These are phyloP conservation scores for Delichon dasypus DNA, from an alignment of 2,797 vertebrate genomes.

Conservation along the genomic window DNA sequence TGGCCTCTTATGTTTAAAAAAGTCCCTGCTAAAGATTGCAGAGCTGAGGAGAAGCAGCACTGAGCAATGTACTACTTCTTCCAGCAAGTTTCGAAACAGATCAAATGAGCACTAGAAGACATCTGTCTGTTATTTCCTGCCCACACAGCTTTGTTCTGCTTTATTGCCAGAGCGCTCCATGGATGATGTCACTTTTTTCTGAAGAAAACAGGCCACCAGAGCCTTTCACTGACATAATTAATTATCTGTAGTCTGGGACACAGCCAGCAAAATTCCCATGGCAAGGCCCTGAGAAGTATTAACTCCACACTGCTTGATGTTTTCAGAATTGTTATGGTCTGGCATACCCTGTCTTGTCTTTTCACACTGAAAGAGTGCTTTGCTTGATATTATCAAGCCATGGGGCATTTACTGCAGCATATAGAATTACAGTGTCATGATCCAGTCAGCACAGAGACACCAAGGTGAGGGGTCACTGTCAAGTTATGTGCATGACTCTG, in stretches of 20 bases:
- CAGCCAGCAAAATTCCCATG: slow-evolving; percentile 76
- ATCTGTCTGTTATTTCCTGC: slow-evolving; percentile 81
- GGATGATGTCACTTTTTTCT: slow-evolving; percentile 82
- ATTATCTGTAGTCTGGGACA: slow-evolving; percentile 80
- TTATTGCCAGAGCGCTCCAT: slow-evolving; percentile 76
- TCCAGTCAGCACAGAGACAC: slow-evolving; percentile 45
- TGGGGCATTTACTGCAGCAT: slow-evolving; percentile 33
- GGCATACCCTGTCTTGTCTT: slow-evolving; percentile 38
- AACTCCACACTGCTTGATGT: slow-evolving; percentile 70
- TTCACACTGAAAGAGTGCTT: slow-evolving; percentile 46
- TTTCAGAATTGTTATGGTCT: slow-evolving; percentile 52
- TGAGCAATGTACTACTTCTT: slow-evolving; percentile 49
- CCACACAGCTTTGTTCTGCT: slow-evolving; percentile 77
- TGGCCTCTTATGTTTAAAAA: slow-evolving; percentile 20
- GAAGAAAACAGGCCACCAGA: slow-evolving; percentile 79
- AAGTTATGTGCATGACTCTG: slow-evolving; percentile 33
- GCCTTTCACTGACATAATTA: slow-evolving; percentile 82
- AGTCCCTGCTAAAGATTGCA: neutral
- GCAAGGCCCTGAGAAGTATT: slow-evolving; percentile 67
- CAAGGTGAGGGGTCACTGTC: slow-evolving; percentile 36
- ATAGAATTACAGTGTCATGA: slow-evolving; percentile 42
- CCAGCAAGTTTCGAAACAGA: slow-evolving; percentile 67
- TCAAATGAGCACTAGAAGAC: slow-evolving; percentile 76
- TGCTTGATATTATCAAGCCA: slow-evolving; percentile 32
- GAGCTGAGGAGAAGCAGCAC: slow-evolving; percentile 44